These are phyloP conservation scores for Sciaenops ocellatus DNA, from an alignment of 2,797 vertebrate species.

Conservation along the genomic window DNA sequence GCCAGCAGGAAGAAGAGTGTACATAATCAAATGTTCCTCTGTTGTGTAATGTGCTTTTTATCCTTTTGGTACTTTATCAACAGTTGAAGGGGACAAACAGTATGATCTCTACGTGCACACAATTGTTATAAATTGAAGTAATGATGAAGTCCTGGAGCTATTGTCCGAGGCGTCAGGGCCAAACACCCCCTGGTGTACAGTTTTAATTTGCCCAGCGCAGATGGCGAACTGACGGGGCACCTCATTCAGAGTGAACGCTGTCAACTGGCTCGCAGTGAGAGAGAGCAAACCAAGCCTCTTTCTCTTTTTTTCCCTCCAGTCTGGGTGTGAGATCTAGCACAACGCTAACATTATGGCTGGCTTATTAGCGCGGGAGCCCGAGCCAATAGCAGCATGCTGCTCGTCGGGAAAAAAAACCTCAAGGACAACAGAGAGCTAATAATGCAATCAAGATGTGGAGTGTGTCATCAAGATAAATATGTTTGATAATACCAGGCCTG, in stretches of 20 bases:
- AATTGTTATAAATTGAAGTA: constrained; percentile 66
- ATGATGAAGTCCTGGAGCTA: constrained; percentile 68
- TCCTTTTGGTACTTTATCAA: constrained; percentile 10
- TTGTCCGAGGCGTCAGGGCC: constrained; percentile 60
- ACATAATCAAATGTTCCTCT: constrained; percentile 51
- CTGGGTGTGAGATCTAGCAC: constrained; percentile 63
- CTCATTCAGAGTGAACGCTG: constrained; percentile 78
- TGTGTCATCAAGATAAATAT: constrained; percentile 61
- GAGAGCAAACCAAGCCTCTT: constrained; percentile 50
- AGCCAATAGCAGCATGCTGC: constrained; percentile 70
- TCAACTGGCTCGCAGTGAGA: constrained; percentile 73
- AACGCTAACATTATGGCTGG: constrained; percentile 68
- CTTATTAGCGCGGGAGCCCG: constrained; percentile 71
- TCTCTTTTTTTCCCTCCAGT: constrained; percentile 24
- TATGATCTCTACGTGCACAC: background rate
- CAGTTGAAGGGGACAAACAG: constrained; percentile 21
- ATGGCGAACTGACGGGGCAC: constrained; percentile 82
- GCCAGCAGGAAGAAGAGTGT: constrained; percentile 29
- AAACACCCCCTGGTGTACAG: constrained; percentile 64
- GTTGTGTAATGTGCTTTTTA: constrained; percentile 26
- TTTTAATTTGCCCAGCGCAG: constrained; percentile 83
- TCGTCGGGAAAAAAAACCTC: constrained; percentile 47
- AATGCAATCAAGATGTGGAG: constrained; percentile 63
- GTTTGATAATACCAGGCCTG: constrained; percentile 54
- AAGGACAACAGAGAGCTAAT: constrained; percentile 72